phyloP scores from a whole-genome alignment of 2,797 vertebrate genomes.

The Moxostoma hubbsi region DNA sequence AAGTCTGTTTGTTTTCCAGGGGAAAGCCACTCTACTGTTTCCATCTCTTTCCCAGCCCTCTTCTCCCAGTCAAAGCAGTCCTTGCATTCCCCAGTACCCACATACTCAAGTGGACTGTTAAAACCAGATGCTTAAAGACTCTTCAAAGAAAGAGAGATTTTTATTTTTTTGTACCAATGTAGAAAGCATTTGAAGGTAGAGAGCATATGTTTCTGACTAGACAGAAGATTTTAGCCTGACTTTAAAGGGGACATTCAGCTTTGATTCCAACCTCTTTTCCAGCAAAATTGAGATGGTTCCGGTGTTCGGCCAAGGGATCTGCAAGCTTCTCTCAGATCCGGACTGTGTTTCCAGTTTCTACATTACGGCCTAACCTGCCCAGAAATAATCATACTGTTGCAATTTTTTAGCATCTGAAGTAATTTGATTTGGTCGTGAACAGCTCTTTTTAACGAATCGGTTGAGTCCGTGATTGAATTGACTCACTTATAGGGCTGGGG shows the following conservation, averaged over 20 bases:
- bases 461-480: too few relatives aligned
- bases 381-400: too few relatives aligned
- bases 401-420: too few relatives aligned
- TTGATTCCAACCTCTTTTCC: neutral
- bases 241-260: constrained; percentile 4
- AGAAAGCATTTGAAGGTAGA: constrained; percentile 37
- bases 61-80: constrained; percentile 50
- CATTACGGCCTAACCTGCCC: too few relatives aligned
- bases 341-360: too few relatives aligned
- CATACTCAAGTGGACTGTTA: constrained; percentile 52
- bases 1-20: constrained; percentile 55
- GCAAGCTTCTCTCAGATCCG: too few relatives aligned
- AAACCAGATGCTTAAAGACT: constrained; percentile 55
- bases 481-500: too few relatives aligned
- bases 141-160: constrained; percentile 46
- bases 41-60: constrained; percentile 32
- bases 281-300: too few relatives aligned
- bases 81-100: constrained; percentile 52
- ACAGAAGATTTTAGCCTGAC: constrained; percentile 4
- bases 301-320: too few relatives aligned
- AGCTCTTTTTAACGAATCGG: too few relatives aligned
- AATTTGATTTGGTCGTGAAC: too few relatives aligned
- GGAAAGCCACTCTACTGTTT: constrained; percentile 46
- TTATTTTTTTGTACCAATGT: constrained; percentile 20
- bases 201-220: constrained; percentile 42